A percentile compares a stretch with the other conserved stretches of the same genome.
Evolutionary conservation across 2,797 vertebrate genomes (phyloP).

Genomic region (Gastrophryne carolinensis): DNA sequence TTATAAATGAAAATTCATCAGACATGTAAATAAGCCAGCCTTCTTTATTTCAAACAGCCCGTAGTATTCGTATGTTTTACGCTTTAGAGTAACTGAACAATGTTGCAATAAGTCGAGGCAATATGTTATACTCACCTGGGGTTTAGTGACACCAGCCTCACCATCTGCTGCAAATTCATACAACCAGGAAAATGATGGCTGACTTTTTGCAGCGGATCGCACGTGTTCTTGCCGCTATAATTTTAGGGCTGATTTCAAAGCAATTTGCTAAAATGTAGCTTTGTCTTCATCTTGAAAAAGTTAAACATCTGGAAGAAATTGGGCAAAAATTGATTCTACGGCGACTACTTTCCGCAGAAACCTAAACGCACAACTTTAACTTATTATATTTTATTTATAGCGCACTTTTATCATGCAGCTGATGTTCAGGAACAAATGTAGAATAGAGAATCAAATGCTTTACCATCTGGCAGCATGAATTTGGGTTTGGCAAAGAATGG

Average conservation of each 20-base stretch:
- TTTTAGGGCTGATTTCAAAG: constrained; percentile 34
- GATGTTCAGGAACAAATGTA: too few relatives aligned
- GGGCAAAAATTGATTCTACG: constrained; percentile 10
- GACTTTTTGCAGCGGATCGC: constrained; percentile 3
- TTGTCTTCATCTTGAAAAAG: constrained; percentile 19
- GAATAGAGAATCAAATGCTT: too few relatives aligned
- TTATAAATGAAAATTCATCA: too few relatives aligned
- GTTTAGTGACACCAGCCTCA: background rate
- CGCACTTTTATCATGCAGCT: too few relatives aligned
- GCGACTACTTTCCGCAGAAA: constrained; percentile 35
- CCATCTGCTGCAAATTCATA: constrained; percentile 29
- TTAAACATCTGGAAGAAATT: constrained; percentile 43
- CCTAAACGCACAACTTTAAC: too few relatives aligned
- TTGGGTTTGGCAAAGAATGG: too few relatives aligned
- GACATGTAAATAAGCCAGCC: too few relatives aligned
- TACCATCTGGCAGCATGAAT: too few relatives aligned
- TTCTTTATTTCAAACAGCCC: background rate
- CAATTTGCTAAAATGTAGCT: constrained; percentile 24
- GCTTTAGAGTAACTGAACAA: background rate
- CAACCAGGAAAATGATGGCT: background rate
- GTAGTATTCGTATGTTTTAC: background rate
- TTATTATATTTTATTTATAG: too few relatives aligned
- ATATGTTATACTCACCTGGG: background rate
- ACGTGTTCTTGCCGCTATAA: background rate
- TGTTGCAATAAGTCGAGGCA: background rate